phyloP scores from a whole-genome alignment of 2,113 vertebrate genomes.

The Candoia aspera region DNA sequence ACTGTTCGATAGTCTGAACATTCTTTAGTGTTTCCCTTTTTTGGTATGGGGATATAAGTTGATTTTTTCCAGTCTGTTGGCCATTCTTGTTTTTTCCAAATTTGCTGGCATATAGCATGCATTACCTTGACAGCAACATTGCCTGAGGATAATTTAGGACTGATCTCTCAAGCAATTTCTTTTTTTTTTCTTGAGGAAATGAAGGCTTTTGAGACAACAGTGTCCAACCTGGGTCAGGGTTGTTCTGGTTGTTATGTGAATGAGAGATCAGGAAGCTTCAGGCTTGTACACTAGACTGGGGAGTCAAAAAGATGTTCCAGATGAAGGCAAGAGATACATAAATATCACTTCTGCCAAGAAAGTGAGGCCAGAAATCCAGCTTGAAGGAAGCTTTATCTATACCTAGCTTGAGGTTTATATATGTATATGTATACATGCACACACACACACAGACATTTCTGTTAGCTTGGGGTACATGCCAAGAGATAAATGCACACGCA shows the following conservation, averaged over 20 bases:
- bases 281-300: background rate
- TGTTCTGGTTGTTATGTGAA: background rate
- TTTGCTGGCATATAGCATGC: no score
- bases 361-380: background rate
- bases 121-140: no score
- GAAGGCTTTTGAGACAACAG: background rate
- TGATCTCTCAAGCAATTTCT: background rate
- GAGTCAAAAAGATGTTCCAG: background rate
- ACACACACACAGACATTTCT: no score
- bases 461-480: background rate
- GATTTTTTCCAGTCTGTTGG: no score
- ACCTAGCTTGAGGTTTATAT: no score
- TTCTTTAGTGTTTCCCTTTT: no score
- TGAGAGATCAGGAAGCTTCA: background rate
- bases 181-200: background rate
- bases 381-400: background rate
- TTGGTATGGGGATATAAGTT: no score
- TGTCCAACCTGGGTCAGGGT: background rate
- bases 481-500: background rate
- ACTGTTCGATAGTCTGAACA: no score
- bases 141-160: background rate
- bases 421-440: no score
- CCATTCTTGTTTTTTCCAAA: no score
- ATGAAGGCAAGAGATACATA: background rate
- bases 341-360: background rate